Conservation (phyloP, 2,113 vertebrate species). For the Oreochromis aureus region DNA sequence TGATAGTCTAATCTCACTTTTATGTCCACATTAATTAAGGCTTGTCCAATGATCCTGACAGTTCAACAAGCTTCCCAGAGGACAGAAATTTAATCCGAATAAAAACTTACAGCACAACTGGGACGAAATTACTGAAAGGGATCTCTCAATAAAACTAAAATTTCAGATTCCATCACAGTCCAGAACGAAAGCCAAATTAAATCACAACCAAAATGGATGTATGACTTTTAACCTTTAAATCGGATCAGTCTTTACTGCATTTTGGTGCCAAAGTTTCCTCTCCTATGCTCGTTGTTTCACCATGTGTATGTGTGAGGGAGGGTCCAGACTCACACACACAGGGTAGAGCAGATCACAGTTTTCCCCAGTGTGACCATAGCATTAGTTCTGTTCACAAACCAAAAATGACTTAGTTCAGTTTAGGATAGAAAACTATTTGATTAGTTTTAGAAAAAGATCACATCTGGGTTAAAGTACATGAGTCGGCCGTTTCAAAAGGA, state of each 20-base stretch:
- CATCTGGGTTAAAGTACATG: background rate
- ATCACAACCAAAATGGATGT: background rate
- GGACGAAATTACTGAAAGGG: background rate
- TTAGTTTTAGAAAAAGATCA: background rate
- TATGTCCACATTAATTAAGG: background rate
- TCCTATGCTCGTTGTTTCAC: background rate
- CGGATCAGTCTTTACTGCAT: background rate
- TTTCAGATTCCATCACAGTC: background rate
- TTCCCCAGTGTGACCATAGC: background rate
- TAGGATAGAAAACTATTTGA: background rate
- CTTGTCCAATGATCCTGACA: background rate
- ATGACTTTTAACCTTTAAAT: background rate
- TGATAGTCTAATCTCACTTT: constrained; percentile 1
- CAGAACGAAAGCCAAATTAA: background rate
- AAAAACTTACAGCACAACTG: background rate
- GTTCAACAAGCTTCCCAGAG: background rate
- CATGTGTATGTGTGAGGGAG: background rate
- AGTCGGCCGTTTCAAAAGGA: background rate
- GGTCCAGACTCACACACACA: background rate
- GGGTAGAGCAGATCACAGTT: background rate
- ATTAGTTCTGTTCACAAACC: background rate
- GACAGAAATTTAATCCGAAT: background rate
- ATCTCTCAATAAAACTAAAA: background rate
- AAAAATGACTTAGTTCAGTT: background rate
- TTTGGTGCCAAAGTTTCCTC: background rate